phyloP scores from a whole-genome alignment of 2,888 invertebrate species.

The Bombylius major region DNA sequence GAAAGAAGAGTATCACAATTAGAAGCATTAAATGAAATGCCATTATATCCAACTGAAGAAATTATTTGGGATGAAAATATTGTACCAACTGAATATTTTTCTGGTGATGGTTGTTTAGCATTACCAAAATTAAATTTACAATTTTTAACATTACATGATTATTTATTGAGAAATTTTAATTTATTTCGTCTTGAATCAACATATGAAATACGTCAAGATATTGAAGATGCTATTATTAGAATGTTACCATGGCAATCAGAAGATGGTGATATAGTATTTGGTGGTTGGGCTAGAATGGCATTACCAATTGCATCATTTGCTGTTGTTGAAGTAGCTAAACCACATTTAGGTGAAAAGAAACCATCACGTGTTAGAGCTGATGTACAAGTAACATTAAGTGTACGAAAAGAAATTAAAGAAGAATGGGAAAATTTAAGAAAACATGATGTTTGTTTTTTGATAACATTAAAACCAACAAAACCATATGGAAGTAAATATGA shows the following conservation, averaged over 20 bases:
- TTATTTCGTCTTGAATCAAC: constrained; percentile 90
- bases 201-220: constrained; percentile 97
- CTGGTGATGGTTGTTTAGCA: constrained; percentile 90
- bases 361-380: constrained; percentile 94
- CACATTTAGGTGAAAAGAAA: constrained; percentile 84
- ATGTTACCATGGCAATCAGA: constrained; percentile 91
- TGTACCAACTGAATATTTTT: constrained; percentile 94
- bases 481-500: constrained; percentile 79
- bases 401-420: constrained; percentile 78
- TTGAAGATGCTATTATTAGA: constrained; percentile 92
- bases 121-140: constrained; percentile 96
- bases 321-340: constrained; percentile 88
- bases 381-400: constrained; percentile 82
- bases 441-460: constrained; percentile 94
- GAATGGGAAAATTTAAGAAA: constrained; percentile 96
- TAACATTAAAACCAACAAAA: constrained; percentile 77
- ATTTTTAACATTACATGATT: constrained; percentile 96
- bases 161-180: constrained; percentile 92
- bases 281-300: constrained; percentile 99
- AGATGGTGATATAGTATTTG: constrained; percentile 76
- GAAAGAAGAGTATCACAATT: constrained; percentile 83
- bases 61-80: constrained; percentile 99
- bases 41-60: constrained; percentile 94
- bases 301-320: constrained; percentile 85
- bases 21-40: constrained; percentile 93